phyloP scores from a whole-genome alignment of 2,888 invertebrate genomes.

The Apotomis turbidana region DNA sequence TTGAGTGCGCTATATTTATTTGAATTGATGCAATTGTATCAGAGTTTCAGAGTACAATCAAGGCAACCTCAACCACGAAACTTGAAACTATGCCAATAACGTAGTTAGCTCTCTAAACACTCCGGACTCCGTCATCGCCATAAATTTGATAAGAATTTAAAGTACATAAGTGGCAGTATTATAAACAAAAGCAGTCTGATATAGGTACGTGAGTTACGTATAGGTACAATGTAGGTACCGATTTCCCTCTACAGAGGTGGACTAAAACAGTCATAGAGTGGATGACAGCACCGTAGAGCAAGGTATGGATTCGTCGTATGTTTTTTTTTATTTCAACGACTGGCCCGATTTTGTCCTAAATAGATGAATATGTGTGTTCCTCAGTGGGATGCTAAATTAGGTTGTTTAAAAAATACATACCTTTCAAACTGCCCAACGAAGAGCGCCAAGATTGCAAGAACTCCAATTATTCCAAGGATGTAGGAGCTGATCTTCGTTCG shows the following conservation, averaged over 20 bases:
- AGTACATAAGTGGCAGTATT: constrained; percentile 25
- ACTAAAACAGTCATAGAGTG: too few relatives aligned
- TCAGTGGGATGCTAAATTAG: too few relatives aligned
- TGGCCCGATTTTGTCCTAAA: too few relatives aligned
- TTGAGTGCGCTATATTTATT: too few relatives aligned
- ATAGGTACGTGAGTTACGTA: background rate
- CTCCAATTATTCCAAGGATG: constrained; percentile 86
- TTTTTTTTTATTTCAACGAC: too few relatives aligned
- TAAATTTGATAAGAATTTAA: constrained; percentile 45
- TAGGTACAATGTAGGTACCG: too few relatives aligned
- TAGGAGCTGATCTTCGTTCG: constrained; percentile 90
- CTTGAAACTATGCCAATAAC: constrained; percentile 46
- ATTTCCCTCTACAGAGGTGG: too few relatives aligned
- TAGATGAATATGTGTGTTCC: too few relatives aligned
- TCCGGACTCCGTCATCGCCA: constrained; percentile 41
- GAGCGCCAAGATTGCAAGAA: constrained; percentile 87
- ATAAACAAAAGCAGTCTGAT: constrained; percentile 35
- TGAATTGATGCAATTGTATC: background rate
- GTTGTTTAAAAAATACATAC: constrained; percentile 61
- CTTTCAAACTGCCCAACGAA: constrained; percentile 88
- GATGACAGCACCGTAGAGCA: too few relatives aligned
- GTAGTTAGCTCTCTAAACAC: constrained; percentile 42
- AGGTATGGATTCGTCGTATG: too few relatives aligned
- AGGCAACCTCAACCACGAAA: constrained; percentile 40
- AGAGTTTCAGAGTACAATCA: constrained; percentile 28